Conservation (phyloP, 2,888 invertebrate genomes). For the Galerucella calmariensis region DNA sequence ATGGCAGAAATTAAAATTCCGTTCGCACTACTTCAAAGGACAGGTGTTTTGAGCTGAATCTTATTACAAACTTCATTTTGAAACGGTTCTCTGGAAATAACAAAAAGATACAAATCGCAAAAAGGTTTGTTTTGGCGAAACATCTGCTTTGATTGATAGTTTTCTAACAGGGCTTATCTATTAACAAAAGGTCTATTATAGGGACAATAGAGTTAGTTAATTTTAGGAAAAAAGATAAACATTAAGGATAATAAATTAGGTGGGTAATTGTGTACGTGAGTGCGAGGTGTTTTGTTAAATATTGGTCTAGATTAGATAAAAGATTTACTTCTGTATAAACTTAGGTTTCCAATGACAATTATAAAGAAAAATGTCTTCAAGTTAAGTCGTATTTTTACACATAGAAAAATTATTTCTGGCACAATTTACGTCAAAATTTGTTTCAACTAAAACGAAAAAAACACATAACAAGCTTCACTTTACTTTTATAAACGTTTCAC, state of each 20-base stretch:
- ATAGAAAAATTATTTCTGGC: not conserved
- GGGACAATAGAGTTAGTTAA: constrained; percentile 35
- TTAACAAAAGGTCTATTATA: constrained; percentile 39
- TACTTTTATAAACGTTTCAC: not conserved
- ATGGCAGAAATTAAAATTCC: constrained; percentile 15
- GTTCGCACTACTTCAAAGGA: constrained; percentile 13
- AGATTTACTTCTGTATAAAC: too few relatives aligned
- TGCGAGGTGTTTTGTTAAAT: constrained; percentile 5
- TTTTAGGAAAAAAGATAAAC: constrained; percentile 29
- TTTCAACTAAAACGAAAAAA: not conserved
- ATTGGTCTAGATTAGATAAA: not conserved
- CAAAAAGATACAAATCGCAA: constrained; percentile 37
- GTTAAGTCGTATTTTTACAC: not conserved
- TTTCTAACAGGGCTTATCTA: constrained; percentile 47
- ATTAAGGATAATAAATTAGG: constrained; percentile 23
- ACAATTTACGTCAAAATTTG: not conserved
- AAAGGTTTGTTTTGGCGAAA: constrained; percentile 46
- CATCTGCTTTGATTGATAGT: constrained; percentile 48
- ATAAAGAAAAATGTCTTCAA: too few relatives aligned
- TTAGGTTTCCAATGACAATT: not conserved
- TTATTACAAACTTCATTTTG: constrained; percentile 12
- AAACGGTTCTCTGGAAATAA: constrained; percentile 20
- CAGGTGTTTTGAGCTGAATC: constrained; percentile 29
- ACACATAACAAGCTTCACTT: not conserved
- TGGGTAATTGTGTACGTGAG: not conserved